These are phyloP conservation scores for Smittia aterrima DNA, from an alignment of 2,888 invertebrate species.

Conservation along the genomic window DNA sequence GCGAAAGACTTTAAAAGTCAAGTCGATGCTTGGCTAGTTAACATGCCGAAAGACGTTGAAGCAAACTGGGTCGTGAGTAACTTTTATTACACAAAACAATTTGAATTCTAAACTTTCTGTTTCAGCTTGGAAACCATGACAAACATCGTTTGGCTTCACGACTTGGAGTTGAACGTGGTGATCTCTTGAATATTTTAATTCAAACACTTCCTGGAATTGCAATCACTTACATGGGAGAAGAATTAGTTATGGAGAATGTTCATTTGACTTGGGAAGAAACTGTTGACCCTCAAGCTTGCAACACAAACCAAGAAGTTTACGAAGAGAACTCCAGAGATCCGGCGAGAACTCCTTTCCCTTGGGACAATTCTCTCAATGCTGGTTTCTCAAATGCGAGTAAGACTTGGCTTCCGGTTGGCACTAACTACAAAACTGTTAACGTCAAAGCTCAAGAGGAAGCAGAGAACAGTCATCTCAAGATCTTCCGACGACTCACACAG, in stretches of 20 bases:
- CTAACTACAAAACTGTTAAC: conserved; percentile 61
- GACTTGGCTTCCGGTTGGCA: conserved; percentile 70
- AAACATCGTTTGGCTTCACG: conserved; percentile 56
- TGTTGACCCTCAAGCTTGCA: conserved; percentile 64
- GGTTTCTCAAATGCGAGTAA: conserved; percentile 49
- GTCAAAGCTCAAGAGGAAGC: conserved; percentile 57
- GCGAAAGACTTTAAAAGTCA: conserved; percentile 56
- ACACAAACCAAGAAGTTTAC: conserved; percentile 62
- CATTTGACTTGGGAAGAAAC: conserved; percentile 63
- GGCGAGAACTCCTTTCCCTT: conserved; percentile 58
- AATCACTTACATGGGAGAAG: conserved; percentile 71
- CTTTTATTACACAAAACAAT: not conserved
- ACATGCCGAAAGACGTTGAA: conserved; percentile 59
- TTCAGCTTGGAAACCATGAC: conserved; percentile 57
- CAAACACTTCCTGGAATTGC: conserved; percentile 59
- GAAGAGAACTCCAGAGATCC: conserved; percentile 62
- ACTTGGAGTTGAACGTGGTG: conserved; percentile 63
- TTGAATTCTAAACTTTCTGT: conserved; percentile 43
- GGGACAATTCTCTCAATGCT: conserved; percentile 53
- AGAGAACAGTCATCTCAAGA: conserved; percentile 64
- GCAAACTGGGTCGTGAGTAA: conserved; percentile 68
- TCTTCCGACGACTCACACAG: conserved; percentile 60
- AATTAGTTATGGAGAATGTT: conserved; percentile 74
- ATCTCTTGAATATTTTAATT: conserved; percentile 64
- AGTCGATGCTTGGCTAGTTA: conserved; percentile 60